These are phyloP conservation scores for Macrosoma leucophasiata DNA, from an alignment of 2,888 invertebrate species.

Conservation along the genomic window DNA sequence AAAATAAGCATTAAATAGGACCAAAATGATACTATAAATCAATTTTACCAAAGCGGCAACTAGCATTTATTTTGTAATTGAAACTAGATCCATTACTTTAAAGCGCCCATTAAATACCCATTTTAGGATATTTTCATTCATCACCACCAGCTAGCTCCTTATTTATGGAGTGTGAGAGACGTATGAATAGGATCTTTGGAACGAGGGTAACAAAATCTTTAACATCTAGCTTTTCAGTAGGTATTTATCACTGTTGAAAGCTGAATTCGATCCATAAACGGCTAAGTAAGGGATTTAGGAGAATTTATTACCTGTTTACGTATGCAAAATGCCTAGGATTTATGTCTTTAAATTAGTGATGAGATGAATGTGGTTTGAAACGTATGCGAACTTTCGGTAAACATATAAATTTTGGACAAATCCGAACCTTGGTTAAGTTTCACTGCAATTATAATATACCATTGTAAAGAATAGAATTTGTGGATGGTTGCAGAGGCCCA, in stretches of 20 bases:
- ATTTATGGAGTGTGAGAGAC: constrained; percentile 30
- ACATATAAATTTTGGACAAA: too few species aligned
- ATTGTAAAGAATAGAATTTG: too few species aligned
- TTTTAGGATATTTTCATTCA: constrained; percentile 19
- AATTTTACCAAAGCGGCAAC: too few species aligned
- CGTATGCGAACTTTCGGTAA: too few species aligned
- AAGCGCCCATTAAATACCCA: background rate
- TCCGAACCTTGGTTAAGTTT: too few species aligned
- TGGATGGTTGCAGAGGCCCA: too few species aligned
- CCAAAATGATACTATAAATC: too few species aligned
- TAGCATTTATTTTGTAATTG: too few species aligned
- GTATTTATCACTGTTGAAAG: constrained; percentile 25
- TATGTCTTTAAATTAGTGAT: constrained; percentile 20
- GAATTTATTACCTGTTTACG: constrained; percentile 26
- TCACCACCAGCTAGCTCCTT: constrained; percentile 24
- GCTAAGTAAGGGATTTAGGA: constrained; percentile 26
- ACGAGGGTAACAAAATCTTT: constrained; percentile 19
- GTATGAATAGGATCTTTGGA: constrained; percentile 35
- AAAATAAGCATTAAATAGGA: too few species aligned
- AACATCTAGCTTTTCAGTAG: too few species aligned
- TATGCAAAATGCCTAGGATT: constrained; percentile 23
- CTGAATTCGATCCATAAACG: constrained; percentile 32
- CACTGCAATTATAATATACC: too few species aligned
- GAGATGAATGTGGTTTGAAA: too few species aligned
- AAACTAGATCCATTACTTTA: background rate